Conservation (phyloP, 2,888 invertebrate species). For the Abscondita cerata region DNA sequence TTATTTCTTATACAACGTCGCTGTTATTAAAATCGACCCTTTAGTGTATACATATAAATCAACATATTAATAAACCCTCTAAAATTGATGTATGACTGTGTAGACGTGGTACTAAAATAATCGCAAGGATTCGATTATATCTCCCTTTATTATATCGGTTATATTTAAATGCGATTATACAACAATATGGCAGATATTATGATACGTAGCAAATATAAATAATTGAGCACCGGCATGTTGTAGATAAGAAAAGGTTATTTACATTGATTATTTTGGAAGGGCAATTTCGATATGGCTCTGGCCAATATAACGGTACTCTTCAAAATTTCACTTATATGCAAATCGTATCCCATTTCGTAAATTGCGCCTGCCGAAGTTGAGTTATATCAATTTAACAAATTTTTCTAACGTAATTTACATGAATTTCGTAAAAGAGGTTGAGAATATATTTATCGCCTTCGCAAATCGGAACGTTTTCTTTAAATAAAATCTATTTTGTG, state of each 20-base stretch:
- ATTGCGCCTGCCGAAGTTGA: conserved; percentile 23
- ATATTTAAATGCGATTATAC: conserved; percentile 16
- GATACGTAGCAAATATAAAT: conserved; percentile 29
- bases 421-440: conserved; percentile 15
- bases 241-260: conserved; percentile 34
- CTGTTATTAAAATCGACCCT: conserved; percentile 10
- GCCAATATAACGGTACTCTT: conserved; percentile 22
- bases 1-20: conserved; percentile 20
- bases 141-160: conserved; percentile 1
- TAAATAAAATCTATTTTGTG: no score
- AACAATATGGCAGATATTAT: conserved; percentile 14
- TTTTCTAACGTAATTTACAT: conserved; percentile 23
- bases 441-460: not conserved
- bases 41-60: not conserved
- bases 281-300: conserved; percentile 29
- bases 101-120: no score
- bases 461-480: not conserved
- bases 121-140: no score
- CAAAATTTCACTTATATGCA: conserved; percentile 27
- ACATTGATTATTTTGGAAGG: conserved; percentile 32
- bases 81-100: no score
- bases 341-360: conserved; percentile 25
- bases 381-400: conserved; percentile 30
- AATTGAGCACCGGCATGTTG: conserved; percentile 32
- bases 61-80: no score